A percentile compares a stretch with the other conserved stretches of the same genome.
These are phyloP conservation scores for Dendrolimus kikuchii DNA, from an alignment of 1,140 invertebrate genomes.

Conservation along the genomic window DNA sequence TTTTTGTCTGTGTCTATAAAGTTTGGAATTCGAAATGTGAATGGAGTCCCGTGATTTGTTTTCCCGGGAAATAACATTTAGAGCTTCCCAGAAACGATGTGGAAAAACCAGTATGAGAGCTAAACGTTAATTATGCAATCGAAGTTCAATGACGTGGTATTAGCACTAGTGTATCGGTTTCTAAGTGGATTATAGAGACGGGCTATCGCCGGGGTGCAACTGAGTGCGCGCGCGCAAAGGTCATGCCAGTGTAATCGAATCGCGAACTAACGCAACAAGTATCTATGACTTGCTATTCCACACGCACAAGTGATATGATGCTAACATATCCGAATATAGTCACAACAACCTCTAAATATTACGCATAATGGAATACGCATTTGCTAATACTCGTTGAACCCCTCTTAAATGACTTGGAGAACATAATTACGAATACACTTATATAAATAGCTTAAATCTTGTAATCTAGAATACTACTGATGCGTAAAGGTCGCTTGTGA, in stretches of 20 bases:
- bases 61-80: slow-evolving; percentile 7
- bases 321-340: neutral
- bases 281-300: neutral
- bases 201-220: slow-evolving; percentile 37
- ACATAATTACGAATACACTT: too few relatives aligned
- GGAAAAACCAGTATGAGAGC: slow-evolving; percentile 7
- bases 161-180: slow-evolving; percentile 24
- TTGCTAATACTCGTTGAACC: too few relatives aligned
- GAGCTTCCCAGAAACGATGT: slow-evolving; percentile 2
- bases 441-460: too few relatives aligned
- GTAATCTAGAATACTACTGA: too few relatives aligned
- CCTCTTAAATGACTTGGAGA: too few relatives aligned
- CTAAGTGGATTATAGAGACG: slow-evolving; percentile 40
- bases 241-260: slow-evolving; percentile 26
- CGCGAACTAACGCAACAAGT: slow-evolving; percentile 11
- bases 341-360: too few relatives aligned
- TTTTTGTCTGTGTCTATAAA: slow-evolving; percentile 15
- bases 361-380: too few relatives aligned
- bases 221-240: slow-evolving; percentile 40
- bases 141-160: slow-evolving; percentile 42
- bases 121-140: slow-evolving; percentile 22
- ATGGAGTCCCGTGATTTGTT: slow-evolving; percentile 13
- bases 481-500: too few relatives aligned
- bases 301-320: neutral
- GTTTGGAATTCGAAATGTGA: slow-evolving; percentile 9